Conservation (phyloP, 2,888 invertebrate species). For the Gnatocerus cornutus region DNA sequence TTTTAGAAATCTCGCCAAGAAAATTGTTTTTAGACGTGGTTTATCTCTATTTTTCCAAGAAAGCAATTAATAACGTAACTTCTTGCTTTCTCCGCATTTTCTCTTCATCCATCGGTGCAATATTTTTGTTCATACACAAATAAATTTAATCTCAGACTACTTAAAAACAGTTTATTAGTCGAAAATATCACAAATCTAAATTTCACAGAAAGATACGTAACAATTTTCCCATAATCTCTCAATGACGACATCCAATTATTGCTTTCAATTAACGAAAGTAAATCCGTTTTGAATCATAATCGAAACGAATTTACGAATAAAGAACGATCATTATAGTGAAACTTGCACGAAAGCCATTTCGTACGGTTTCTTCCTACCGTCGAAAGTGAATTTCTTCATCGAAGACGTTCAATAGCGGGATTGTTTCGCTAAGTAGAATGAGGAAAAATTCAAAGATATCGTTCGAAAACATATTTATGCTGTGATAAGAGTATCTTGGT, state of each 20-base stretch:
- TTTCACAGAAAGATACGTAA: not conserved
- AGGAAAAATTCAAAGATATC: conserved; percentile 24
- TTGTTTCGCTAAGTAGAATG: conserved; percentile 22
- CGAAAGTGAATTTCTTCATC: conserved; percentile 19
- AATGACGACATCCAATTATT: not conserved
- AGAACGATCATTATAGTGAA: conserved; percentile 32
- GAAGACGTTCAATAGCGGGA: conserved; percentile 19
- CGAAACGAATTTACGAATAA: conserved; percentile 14
- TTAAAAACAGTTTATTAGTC: too few relatives aligned
- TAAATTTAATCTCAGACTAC: too few relatives aligned
- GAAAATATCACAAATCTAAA: too few relatives aligned
- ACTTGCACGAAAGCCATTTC: conserved; percentile 19
- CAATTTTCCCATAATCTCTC: not conserved
- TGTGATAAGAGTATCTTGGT: conserved; percentile 39
- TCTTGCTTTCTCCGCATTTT: conserved; percentile 3
- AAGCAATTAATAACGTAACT: conserved; percentile 1
- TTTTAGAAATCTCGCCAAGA: not conserved
- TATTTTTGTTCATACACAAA: too few relatives aligned
- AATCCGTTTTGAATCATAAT: conserved; percentile 10
- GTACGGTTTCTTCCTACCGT: conserved; percentile 12
- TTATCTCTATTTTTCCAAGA: conserved; percentile 3
- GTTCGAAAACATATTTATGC: conserved; percentile 44
- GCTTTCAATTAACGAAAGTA: conserved; percentile 1
- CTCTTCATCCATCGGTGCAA: not conserved
- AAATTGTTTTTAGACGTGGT: not conserved